Evolutionary conservation across 2,797 vertebrate species (phyloP), one percentile per base, ranked within the genome.

Genomic region (Sebastes steindachneri): DNA sequence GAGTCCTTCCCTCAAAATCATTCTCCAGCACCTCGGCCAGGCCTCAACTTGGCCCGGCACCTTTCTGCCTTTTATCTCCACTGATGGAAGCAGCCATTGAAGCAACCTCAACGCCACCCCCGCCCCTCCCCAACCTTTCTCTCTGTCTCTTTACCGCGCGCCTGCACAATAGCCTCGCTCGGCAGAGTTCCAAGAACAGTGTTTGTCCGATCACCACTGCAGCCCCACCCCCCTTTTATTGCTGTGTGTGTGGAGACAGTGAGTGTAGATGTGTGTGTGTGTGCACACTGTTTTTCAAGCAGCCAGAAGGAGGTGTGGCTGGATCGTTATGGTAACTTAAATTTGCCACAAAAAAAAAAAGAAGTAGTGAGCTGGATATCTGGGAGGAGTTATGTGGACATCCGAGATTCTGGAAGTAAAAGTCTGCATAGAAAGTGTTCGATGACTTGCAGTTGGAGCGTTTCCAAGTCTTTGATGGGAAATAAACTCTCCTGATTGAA

Each of bases 111-210:
- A 41, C 41, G 10, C 84, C 81, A 54, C 80, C 76, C 57, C 78
- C 77, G 25, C 73, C 91, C 79, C 80, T 64, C 78, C 85, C 62
- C 68, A 63, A 85, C 85, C 83, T 86, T 82, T 88, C 86, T 88
- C 75, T 77, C 69, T 69, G 76, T 89, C 85, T 87, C 82, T 91
- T 85, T 85, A 84, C 86, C 60, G 86, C 72, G 41, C 60, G 51
- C 78, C 76, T 84, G 77, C 87, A 93, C 93, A 95, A 93, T 91
- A 62, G 93, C 76, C 74, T 70, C 23, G 33, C 90, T 87, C 76
- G 89, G 94, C 93, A 89, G 87, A 90, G 88, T 86, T 92, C 91
- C 88, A 92, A 92, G 85, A 93, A 86, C 88, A 89, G 86, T 86
- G 87, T 91, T 94, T 93, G 93, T 94, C 85, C 77, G 62, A 94